Conservation (phyloP, 2,888 invertebrate genomes). For the Sminthurides aquaticus region DNA sequence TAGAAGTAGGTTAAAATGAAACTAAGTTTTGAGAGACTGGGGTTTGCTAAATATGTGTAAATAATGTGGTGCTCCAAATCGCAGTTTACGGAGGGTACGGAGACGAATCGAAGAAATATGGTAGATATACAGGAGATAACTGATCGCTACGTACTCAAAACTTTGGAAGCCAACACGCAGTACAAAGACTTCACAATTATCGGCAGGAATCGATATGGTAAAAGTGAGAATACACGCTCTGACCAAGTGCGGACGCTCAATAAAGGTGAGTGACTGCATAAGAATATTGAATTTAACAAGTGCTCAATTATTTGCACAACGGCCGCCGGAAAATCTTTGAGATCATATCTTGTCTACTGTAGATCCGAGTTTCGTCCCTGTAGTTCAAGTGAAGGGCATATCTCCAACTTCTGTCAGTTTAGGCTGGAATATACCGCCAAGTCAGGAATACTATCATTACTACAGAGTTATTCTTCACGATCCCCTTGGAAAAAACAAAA, state of each 20-base stretch:
- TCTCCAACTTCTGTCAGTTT: conserved; percentile 69
- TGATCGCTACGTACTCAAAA: conserved; percentile 53
- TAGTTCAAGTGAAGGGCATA: conserved; percentile 65
- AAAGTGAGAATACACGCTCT: conserved; percentile 52
- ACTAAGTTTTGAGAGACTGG: too few relatives aligned
- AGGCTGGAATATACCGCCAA: conserved; percentile 56
- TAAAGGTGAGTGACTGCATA: conserved; percentile 48
- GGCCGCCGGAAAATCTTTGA: too few relatives aligned
- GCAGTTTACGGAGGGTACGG: conserved; percentile 6
- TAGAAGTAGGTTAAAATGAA: conserved; percentile 15
- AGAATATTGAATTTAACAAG: too few relatives aligned
- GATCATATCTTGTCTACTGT: too few relatives aligned
- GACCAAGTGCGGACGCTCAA: conserved; percentile 57
- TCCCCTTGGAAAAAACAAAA: conserved; percentile 5
- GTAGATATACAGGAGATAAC: conserved; percentile 5
- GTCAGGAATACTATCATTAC: conserved; percentile 37
- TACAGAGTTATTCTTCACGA: conserved; percentile 33
- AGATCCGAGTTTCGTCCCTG: conserved; percentile 72
- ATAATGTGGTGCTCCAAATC: neutral
- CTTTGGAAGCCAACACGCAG: conserved; percentile 57
- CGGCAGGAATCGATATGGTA: conserved; percentile 61
- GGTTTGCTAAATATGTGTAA: conserved; percentile 4
- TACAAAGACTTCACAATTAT: conserved; percentile 59
- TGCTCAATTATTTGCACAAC: too few relatives aligned
- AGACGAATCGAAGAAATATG: neutral